Percentiles rank a stretch among this genome's conserved stretches.
Evolutionary conservation across 2,888 invertebrate species (phyloP).

Genomic region (Glyphotaelius pellucidus): DNA sequence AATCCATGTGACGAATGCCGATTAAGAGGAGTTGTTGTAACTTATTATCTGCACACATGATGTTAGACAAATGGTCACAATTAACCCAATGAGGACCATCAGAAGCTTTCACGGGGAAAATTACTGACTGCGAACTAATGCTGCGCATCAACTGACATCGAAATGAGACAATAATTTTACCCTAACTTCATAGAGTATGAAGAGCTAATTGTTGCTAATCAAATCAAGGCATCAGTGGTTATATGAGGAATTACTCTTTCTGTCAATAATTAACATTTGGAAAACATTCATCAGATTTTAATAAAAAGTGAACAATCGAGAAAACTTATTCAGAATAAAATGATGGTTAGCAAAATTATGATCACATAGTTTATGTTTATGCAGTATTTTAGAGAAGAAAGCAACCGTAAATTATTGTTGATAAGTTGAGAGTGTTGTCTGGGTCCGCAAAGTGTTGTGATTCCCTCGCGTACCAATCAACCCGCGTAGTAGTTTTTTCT

Average conservation of each 20-base stretch:
- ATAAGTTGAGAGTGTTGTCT: neutral
- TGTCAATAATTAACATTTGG: neutral
- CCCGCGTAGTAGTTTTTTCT: slow-evolving; percentile 18
- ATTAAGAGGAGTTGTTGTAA: slow-evolving; percentile 47
- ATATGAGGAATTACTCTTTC: neutral
- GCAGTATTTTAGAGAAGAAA: neutral
- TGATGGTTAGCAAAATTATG: no score
- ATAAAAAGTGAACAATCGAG: no score
- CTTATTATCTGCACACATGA: slow-evolving; percentile 44
- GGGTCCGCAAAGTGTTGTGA: slow-evolving; percentile 2
- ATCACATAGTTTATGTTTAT: no score
- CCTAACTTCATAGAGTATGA: neutral
- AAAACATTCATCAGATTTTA: neutral
- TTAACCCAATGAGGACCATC: slow-evolving; percentile 28
- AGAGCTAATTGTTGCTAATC: neutral
- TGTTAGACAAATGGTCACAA: slow-evolving; percentile 56
- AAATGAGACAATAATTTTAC: neutral
- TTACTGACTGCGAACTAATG: neutral
- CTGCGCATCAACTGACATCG: neutral
- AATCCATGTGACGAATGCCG: slow-evolving; percentile 48
- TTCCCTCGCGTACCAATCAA: slow-evolving; percentile 24
- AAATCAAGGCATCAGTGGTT: neutral
- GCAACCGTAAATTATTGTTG: neutral
- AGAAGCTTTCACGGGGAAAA: neutral
- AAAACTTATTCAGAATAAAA: no score